Base-by-base conservation (phyloP, 1,140 invertebrate species). In the Sycobia sp. region DNA sequence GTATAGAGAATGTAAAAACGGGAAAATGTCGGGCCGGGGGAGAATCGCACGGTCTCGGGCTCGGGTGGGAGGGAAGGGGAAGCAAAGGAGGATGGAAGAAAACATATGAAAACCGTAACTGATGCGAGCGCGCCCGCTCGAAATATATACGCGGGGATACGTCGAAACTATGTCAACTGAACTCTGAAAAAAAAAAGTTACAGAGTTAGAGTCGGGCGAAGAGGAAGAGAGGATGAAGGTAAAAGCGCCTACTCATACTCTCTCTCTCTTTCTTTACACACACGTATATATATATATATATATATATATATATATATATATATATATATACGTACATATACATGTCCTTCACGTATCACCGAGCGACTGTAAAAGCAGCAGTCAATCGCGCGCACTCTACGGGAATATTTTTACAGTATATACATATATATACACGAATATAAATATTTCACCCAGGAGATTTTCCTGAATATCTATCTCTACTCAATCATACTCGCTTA, bases 81-180 rank as follows among this genome's bases (percentile, higher is more conserved):
- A 29, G 32, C 8, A 39, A 9, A 46, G 8, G 14, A 29, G 46
- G 25, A 29, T 34, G 3, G 49, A 18, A 36, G 49, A 51, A 51
- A 51, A 51, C 18, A 51, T 41, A 54, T 27, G 51, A 53, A 53
- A 53, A 27, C 50, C 16, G 38, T 53, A 53, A 53, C 50, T 53
- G 36, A 20, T n/a, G 20, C 34, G 50, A 22, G 20, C 29, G 29
- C n/a, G n/a, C n/a, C n/a, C n/a, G n/a, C n/a, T n/a, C n/a, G n/a
- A n/a, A n/a, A n/a, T n/a, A n/a, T n/a, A n/a, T n/a, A 11, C 11
- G 32, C 11, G 32, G 5, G 32, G 5, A 11, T 36, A 22, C 41
- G 34, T 41, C 51, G 51, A 54, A 54, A 54, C 36, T 54, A 54
- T 54, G 51, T 54, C 51, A 41, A 54, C 36, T 22, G 23, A 41